Percentiles rank a stretch among this genome's conserved stretches.
Conservation (phyloP, 1,140 invertebrate species). For the Trichonephila clavipes region DNA sequence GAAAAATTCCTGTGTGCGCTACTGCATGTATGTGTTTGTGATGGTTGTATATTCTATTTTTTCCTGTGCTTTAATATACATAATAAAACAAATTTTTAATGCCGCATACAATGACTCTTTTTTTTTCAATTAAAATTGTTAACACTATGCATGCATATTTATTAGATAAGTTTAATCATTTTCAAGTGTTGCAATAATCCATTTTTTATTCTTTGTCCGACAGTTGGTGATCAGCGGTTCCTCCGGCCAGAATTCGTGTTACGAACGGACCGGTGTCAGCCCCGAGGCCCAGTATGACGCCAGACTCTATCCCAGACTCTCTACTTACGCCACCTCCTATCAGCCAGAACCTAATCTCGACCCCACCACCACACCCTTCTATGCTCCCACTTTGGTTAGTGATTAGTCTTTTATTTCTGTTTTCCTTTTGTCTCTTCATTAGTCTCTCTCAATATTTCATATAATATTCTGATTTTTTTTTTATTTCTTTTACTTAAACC, state of each 20-base stretch:
- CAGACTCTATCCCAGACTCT: conserved; percentile 35
- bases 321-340: conserved; percentile 50
- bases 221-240: conserved; percentile 48
- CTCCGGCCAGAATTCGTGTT: conserved; percentile 27
- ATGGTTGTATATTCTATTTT: too few species aligned
- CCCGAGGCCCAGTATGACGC: conserved; percentile 54
- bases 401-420: too few species aligned
- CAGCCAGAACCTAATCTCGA: conserved; percentile 42
- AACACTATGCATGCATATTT: too few species aligned
- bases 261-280: conserved; percentile 48
- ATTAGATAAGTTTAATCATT: too few species aligned
- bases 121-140: too few species aligned
- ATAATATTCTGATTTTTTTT: background rate
- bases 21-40: too few species aligned
- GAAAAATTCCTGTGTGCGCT: too few species aligned
- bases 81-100: too few species aligned
- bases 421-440: background rate
- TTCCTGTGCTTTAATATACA: too few species aligned
- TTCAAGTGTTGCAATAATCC: too few species aligned
- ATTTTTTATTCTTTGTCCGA: background rate
- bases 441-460: background rate
- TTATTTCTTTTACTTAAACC: too few species aligned
- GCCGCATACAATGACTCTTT: too few species aligned
- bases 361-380: conserved; percentile 49
- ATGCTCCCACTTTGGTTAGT: conserved; percentile 50